A percentile compares a stretch with the other conserved stretches of the same genome.
These are phyloP conservation scores for Conopomorpha cramerella DNA, from an alignment of 1,140 invertebrate genomes.

Conservation along the genomic window DNA sequence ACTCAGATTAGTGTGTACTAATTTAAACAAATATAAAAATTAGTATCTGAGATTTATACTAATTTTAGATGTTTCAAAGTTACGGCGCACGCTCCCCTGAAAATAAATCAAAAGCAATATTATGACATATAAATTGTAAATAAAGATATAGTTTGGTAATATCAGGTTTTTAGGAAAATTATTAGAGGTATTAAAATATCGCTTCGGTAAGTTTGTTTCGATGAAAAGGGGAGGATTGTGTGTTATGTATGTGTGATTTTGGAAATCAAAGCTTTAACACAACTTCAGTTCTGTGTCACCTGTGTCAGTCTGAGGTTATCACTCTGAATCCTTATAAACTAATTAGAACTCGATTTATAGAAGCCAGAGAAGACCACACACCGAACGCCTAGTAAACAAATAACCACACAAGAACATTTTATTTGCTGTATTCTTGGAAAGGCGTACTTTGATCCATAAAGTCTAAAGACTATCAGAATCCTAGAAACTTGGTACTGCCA, in stretches of 20 bases:
- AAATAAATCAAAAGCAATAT: slow-evolving; percentile 57
- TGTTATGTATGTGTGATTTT: slow-evolving; percentile 46
- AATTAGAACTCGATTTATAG: no score
- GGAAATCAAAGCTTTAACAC: slow-evolving; percentile 56
- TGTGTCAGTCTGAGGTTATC: slow-evolving; percentile 16
- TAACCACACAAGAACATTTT: no score
- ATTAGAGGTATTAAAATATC: slow-evolving; percentile 36
- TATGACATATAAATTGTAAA: slow-evolving; percentile 60
- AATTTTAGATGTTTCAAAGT: slow-evolving; percentile 43
- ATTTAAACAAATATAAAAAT: slow-evolving; percentile 36
- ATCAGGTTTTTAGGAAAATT: slow-evolving; percentile 56
- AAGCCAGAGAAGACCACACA: no score
- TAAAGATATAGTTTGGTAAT: slow-evolving; percentile 56
- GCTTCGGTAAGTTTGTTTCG: slow-evolving; percentile 44
- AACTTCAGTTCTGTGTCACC: slow-evolving; percentile 35
- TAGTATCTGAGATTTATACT: slow-evolving; percentile 51
- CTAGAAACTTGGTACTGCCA: no score
- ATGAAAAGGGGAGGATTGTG: slow-evolving; percentile 23
- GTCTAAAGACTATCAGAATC: no score
- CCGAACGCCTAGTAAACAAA: no score
- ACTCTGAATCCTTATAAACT: no score
- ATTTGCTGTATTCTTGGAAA: no score
- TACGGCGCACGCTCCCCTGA: slow-evolving; percentile 52
- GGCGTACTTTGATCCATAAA: no score
- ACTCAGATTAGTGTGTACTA: slow-evolving; percentile 45